A percentile compares a stretch with the other conserved stretches of the same genome.
phyloP scores from a whole-genome alignment of 2,888 invertebrate genomes.

The Ptychoptera contaminata region DNA sequence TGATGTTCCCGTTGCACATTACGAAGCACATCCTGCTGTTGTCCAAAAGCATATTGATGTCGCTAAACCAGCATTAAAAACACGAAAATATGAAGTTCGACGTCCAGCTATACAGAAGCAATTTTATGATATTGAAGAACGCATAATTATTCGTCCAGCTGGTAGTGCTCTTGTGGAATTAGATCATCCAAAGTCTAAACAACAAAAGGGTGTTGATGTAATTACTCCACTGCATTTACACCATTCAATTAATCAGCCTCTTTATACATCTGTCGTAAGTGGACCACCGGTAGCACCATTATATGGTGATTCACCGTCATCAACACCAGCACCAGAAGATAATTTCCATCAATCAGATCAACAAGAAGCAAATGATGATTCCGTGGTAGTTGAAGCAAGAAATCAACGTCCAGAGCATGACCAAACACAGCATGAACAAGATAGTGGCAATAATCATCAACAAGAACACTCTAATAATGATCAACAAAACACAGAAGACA shows the following conservation, averaged over 20 bases:
- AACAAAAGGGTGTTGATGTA: conserved; percentile 30
- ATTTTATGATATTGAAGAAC: conserved; percentile 46
- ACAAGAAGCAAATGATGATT: conserved; percentile 10
- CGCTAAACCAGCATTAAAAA: conserved; percentile 39
- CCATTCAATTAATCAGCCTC: neutral
- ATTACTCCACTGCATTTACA: conserved; percentile 12
- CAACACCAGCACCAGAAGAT: conserved; percentile 9
- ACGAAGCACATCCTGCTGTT: conserved; percentile 33
- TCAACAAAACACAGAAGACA: conserved; percentile 11
- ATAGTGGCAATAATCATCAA: conserved; percentile 11
- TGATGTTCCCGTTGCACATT: conserved; percentile 33
- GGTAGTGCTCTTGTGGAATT: conserved; percentile 43
- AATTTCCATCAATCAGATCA: conserved; percentile 6
- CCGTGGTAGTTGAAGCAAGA: conserved; percentile 12
- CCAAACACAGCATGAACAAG: conserved; percentile 10
- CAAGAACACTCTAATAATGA: conserved; percentile 19
- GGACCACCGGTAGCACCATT: neutral
- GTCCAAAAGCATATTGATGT: conserved; percentile 40
- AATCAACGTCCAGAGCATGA: conserved; percentile 9
- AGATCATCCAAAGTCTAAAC: conserved; percentile 40
- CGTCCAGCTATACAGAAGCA: conserved; percentile 45
- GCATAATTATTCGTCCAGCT: conserved; percentile 40
- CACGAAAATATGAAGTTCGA: conserved; percentile 39
- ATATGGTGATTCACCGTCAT: conserved; percentile 2
- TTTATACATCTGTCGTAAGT: neutral